phyloP scores from a whole-genome alignment of 2,797 vertebrate genomes.

The Sebastes dallii region DNA sequence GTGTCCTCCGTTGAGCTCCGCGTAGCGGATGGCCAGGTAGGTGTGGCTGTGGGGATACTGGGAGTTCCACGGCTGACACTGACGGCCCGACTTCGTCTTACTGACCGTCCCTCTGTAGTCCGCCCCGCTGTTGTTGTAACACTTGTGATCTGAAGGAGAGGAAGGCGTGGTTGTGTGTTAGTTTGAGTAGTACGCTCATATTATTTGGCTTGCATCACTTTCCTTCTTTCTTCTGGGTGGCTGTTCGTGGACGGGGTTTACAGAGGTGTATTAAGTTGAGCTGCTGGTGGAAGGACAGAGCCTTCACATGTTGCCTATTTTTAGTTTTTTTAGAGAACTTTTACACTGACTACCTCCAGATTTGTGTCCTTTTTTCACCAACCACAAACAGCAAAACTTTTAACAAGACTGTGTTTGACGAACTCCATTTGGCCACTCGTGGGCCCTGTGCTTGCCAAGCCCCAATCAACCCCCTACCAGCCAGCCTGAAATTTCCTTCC shows the following conservation, averaged over 20 bases:
- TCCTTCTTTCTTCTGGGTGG: not conserved
- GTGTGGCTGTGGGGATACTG: slow-evolving; percentile 97
- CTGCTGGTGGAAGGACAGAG: not conserved
- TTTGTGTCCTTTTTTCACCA: not conserved
- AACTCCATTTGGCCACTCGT: not conserved
- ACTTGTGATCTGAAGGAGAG: slow-evolving; percentile 90
- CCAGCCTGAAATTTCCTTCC: not conserved
- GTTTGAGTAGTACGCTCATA: not conserved
- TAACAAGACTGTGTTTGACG: not conserved
- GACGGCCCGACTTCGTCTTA: slow-evolving; percentile 90
- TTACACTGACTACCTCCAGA: not conserved
- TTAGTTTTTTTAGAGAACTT: not conserved
- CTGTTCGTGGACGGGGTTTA: not conserved
- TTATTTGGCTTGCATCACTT: not conserved
- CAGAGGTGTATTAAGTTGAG: not conserved
- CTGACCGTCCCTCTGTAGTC: slow-evolving; percentile 96
- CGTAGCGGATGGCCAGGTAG: slow-evolving; percentile 90
- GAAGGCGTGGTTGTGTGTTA: not conserved
- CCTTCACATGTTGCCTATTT: not conserved
- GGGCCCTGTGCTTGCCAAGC: not conserved
- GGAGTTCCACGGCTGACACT: slow-evolving; percentile 99
- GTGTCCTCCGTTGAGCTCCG: slow-evolving; percentile 95
- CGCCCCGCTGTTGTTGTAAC: slow-evolving; percentile 91
- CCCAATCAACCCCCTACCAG: not conserved
- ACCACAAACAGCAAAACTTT: not conserved